Evolutionary conservation across 1,140 invertebrate genomes (phyloP), one percentile per base, ranked within the genome.

Genomic region (Aphelenchoides fujianensis): DNA sequence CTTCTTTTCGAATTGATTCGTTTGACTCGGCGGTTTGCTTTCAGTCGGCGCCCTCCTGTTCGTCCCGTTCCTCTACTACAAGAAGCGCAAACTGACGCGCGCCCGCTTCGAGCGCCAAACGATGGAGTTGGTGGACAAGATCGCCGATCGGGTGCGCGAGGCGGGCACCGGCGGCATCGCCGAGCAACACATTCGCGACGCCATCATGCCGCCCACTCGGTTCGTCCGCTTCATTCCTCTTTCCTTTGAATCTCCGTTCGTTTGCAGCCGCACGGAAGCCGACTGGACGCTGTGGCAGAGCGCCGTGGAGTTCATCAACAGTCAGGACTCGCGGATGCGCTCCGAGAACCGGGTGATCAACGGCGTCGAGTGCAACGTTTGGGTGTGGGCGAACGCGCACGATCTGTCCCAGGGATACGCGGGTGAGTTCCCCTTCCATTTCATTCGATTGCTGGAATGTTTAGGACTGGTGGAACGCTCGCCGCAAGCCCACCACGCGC

Each of bases 341-440:
- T 79, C 78, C 1, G 80, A 79, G 55, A 68, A 71, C 70, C 69
- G 77, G 34, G 30, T 81, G 19, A 78, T 79, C 28, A 70, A 82
- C 16, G 78, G 78, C 31, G 64, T 73, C 2, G 78, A 79, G 27
- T 79, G 78, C 69, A 82, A 82, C 52, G 78, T 82, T 23, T 79
- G 78, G 78, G 70, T 82, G 41, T 79, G 78, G 78, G 66, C 73
- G 19, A 63, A 62, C n/a, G 67, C 52, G n/a, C 59, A 77, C 12
- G 71, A 23, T 57, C n/a, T 79, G 7, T 9, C 3, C 32, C 71
- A 70, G 9, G 41, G 9, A 63, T 34, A 64, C 31, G 71, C 31
- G 30, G 28, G 67, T 63, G 30, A 63, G 59, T 28, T 28, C 31
- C 12, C 30, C 31, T n/a, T n/a, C n/a, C 3, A 5, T 34, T 69